A percentile compares a stretch with the other conserved stretches of the same genome.
phyloP scores from a whole-genome alignment of 2,113 vertebrate genomes.

The Cheirogaleus medius region DNA sequence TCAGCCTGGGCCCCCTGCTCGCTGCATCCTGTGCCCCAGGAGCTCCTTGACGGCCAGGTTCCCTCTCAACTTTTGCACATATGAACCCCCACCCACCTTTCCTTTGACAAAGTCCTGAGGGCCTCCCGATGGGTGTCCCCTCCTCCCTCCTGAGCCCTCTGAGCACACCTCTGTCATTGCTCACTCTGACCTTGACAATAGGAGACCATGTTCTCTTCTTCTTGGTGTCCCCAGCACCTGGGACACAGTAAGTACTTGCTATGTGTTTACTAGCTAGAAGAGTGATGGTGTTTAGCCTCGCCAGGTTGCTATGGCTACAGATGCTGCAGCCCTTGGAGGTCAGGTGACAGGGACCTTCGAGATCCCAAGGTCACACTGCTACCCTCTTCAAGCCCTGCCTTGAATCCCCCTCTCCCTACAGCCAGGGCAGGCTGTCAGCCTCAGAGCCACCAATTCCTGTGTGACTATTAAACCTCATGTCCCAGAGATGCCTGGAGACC shows the following conservation, averaged over 20 bases:
- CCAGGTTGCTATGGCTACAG: constrained; percentile 7
- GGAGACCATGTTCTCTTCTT: neutral
- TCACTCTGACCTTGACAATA: neutral
- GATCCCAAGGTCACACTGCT: neutral
- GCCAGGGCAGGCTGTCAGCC: neutral
- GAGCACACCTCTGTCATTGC: neutral
- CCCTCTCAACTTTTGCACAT: neutral
- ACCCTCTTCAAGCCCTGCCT: neutral
- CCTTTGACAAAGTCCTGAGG: neutral
- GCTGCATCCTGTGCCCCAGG: neutral
- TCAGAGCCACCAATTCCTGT: neutral
- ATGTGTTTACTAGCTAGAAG: neutral
- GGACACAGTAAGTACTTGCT: neutral
- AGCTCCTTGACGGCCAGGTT: neutral
- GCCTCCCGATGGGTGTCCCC: neutral
- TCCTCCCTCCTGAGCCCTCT: neutral
- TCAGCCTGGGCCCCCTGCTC: neutral
- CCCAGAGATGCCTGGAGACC: neutral
- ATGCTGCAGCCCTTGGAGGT: neutral
- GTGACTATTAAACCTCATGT: neutral
- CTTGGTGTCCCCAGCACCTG: neutral
- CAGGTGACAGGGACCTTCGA: neutral
- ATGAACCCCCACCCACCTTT: neutral
- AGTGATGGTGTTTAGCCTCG: neutral
- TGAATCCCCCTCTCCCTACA: neutral